Percentiles rank a stretch among this genome's conserved stretches.
Conservation (phyloP, 2,888 invertebrate genomes). For the Caenorhabditis wallacei region DNA sequence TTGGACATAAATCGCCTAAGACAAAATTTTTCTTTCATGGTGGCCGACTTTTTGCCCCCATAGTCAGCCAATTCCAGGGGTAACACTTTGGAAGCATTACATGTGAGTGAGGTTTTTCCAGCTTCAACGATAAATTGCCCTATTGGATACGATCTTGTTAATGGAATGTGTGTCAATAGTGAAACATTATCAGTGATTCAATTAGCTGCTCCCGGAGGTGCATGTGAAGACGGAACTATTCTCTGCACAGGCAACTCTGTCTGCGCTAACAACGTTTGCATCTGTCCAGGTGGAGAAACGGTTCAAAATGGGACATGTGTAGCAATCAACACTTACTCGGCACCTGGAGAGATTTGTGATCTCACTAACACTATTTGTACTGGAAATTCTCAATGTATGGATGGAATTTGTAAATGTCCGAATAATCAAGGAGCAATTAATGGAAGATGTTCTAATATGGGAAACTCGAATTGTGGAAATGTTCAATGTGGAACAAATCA, state of each 20-base stretch:
- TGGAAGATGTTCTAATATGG: conserved; percentile 78
- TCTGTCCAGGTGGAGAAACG: conserved; percentile 80
- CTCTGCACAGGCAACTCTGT: conserved; percentile 80
- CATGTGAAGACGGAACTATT: conserved; percentile 69
- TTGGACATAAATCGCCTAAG: no score
- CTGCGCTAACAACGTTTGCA: conserved; percentile 81
- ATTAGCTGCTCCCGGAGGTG: conserved; percentile 78
- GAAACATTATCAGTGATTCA: conserved; percentile 61
- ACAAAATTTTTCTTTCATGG: no score
- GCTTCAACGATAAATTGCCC: conserved; percentile 59
- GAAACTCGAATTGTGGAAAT: conserved; percentile 27
- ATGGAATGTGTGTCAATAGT: conserved; percentile 66
- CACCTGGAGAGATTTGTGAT: conserved; percentile 80
- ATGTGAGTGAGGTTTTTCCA: no score
- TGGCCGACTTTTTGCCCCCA: no score
- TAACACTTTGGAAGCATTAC: no score
- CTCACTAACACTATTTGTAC: conserved; percentile 77
- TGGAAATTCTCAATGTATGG: conserved; percentile 78
- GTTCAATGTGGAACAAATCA: conserved; percentile 54
- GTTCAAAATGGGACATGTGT: conserved; percentile 69
- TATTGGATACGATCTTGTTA: conserved; percentile 60
- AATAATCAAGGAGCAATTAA: conserved; percentile 72
- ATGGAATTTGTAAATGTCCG: conserved; percentile 79
- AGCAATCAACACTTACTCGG: conserved; percentile 69
- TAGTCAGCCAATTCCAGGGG: no score